A percentile compares a stretch with the other conserved stretches of the same genome.
Evolutionary conservation across 1,140 invertebrate genomes (phyloP).

Genomic region (Gerris buenoi): DNA sequence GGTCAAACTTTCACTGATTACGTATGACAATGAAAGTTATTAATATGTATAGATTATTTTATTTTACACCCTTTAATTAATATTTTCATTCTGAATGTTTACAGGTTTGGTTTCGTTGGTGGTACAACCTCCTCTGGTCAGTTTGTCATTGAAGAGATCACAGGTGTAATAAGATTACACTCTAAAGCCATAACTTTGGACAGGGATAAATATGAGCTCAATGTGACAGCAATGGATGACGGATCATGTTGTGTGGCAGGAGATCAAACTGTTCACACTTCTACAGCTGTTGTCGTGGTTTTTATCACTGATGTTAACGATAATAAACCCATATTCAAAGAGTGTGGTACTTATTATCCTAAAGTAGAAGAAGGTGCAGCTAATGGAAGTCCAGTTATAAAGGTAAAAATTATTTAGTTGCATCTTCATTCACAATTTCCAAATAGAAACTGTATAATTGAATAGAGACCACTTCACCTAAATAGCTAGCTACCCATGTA

Average conservation of each 20-base stretch:
- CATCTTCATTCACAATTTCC: too few species aligned
- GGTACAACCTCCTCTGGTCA: constrained; percentile 76
- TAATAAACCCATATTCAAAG: constrained; percentile 86
- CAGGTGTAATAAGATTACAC: constrained; percentile 79
- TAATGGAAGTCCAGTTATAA: constrained; percentile 81
- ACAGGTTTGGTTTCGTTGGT: constrained; percentile 77
- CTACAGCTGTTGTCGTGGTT: constrained; percentile 82
- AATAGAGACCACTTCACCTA: too few species aligned
- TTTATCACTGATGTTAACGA: constrained; percentile 94
- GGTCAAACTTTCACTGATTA: too few species aligned
- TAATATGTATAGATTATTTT: too few species aligned
- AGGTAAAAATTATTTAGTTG: constrained; percentile 33
- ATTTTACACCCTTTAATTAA: too few species aligned
- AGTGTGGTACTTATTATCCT: constrained; percentile 77
- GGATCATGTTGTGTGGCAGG: constrained; percentile 82
- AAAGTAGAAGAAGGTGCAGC: constrained; percentile 85
- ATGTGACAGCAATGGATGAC: constrained; percentile 86
- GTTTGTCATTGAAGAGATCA: constrained; percentile 89
- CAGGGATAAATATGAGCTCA: constrained; percentile 79
- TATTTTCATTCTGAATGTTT: constrained; percentile 4
- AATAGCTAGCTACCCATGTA: too few species aligned
- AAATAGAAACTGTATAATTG: too few species aligned
- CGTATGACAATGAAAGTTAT: too few species aligned
- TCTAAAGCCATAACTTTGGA: constrained; percentile 69
- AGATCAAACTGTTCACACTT: constrained; percentile 69